These are phyloP conservation scores for Ramphastos sulfuratus DNA, from an alignment of 2,113 vertebrate genomes.

Conservation along the genomic window DNA sequence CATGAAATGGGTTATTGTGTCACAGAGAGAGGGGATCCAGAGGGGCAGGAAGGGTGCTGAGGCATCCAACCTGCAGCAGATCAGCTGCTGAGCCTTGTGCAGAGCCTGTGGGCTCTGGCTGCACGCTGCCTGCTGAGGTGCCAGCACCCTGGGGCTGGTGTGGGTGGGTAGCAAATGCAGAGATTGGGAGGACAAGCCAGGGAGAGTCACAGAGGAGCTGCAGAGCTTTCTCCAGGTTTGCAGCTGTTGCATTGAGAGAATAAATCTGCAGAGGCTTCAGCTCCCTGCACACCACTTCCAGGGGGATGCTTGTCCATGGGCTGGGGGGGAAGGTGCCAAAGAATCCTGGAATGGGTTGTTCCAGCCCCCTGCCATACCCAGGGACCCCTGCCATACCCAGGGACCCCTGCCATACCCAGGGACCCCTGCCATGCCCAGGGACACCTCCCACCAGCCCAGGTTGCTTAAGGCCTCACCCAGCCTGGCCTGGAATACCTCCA, in stretches of 20 bases:
- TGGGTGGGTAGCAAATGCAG: background rate
- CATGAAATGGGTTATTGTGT: background rate
- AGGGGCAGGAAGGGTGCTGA: background rate
- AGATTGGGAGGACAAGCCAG: background rate
- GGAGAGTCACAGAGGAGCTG: background rate
- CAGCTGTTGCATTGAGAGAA: background rate
- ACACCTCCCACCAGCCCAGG: no score
- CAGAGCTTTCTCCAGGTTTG: background rate
- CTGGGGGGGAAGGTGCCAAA: background rate
- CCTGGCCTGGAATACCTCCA: no score
- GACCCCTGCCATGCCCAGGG: no score
- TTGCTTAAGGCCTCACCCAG: no score
- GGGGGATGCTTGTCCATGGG: rapidly evolving
- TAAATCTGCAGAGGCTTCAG: background rate
- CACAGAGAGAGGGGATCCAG: background rate
- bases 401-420: no score
- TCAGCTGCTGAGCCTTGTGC: background rate
- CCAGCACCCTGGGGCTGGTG: background rate
- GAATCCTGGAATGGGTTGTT: no score
- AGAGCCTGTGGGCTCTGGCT: background rate
- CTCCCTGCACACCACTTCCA: background rate
- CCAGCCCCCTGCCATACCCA: no score
- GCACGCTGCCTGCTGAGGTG: background rate
- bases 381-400: no score
- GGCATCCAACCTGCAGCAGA: background rate